These are phyloP conservation scores for Leptocoma aspasia DNA, from an alignment of 2,113 vertebrate genomes.

Conservation along the genomic window DNA sequence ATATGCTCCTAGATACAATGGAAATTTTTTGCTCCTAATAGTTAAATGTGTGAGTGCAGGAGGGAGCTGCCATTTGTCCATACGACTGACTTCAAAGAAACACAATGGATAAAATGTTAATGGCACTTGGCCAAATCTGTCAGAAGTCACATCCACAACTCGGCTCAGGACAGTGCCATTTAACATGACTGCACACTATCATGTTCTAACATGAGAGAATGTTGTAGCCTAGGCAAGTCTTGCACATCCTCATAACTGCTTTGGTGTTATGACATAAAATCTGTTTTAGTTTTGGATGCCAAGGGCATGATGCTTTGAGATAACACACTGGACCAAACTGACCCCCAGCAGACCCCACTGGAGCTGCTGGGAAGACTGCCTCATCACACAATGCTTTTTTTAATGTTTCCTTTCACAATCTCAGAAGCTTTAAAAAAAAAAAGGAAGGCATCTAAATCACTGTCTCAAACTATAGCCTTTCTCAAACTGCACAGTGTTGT, in stretches of 20 bases:
- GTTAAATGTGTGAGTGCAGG: not conserved
- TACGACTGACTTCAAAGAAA: not conserved
- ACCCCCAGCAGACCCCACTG: not conserved
- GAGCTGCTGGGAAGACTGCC: not conserved
- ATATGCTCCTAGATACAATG: not conserved
- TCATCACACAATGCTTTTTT: not conserved
- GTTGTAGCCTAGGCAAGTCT: not conserved
- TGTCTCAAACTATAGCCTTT: not conserved
- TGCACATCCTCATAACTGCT: not conserved
- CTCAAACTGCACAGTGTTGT: not conserved
- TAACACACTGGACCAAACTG: not conserved
- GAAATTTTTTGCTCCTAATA: not conserved
- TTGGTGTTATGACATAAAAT: slow-evolving; percentile 23
- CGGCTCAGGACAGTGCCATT: not conserved
- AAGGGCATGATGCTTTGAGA: not conserved
- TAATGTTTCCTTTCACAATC: not conserved
- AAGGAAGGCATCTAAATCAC: not conserved
- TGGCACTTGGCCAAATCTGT: not conserved
- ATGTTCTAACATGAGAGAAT: slow-evolving; percentile 1
- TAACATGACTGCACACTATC: not conserved
- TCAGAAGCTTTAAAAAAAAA: not conserved
- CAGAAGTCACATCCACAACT: not conserved
- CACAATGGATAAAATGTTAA: not conserved
- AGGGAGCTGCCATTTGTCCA: not conserved
- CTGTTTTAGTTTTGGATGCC: not conserved